These are phyloP conservation scores for Bergia sp. DNA, from an alignment of 92 coral and sea anemone species.

Conservation along the genomic window DNA sequence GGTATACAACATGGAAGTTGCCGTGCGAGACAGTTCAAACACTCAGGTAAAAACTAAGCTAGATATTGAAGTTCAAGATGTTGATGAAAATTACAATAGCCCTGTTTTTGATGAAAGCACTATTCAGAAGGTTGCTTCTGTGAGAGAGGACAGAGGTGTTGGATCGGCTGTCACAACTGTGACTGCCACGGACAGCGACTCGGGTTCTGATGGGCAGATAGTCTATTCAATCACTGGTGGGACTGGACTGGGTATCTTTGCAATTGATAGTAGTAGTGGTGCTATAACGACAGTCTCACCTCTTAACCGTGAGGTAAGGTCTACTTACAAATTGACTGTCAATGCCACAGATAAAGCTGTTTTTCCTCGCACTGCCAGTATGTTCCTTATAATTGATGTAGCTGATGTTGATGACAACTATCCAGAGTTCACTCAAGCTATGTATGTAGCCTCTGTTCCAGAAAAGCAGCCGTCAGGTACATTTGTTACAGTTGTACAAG, in stretches of 20 bases:
- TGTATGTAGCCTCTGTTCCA: constrained; percentile 61
- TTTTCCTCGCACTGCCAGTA: constrained; percentile 64
- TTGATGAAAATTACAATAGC: constrained; percentile 56
- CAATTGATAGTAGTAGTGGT: constrained; percentile 61
- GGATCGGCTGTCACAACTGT: constrained; percentile 69
- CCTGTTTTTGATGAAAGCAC: constrained; percentile 42
- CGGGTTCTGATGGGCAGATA: constrained; percentile 69
- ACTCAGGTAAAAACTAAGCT: constrained; percentile 40
- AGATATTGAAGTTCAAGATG: constrained; percentile 61
- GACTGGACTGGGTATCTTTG: constrained; percentile 67
- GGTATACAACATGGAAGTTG: constrained; percentile 44
- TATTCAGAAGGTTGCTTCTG: constrained; percentile 32
- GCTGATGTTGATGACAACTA: constrained; percentile 68
- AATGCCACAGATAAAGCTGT: constrained; percentile 76
- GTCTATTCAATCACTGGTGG: constrained; percentile 65
- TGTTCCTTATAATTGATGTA: constrained; percentile 70
- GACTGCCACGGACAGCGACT: constrained; percentile 80
- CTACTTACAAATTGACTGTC: constrained; percentile 60
- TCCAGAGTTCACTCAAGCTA: constrained; percentile 69
- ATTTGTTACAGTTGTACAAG: constrained; percentile 64
- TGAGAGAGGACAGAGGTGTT: constrained; percentile 46
- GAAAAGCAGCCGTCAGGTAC: constrained; percentile 46
- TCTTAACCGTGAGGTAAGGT: constrained; percentile 65
- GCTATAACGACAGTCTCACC: constrained; percentile 45
- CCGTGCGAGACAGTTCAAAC: constrained; percentile 55